These are phyloP conservation scores for Lasaia peninsularis DNA, from an alignment of 1,140 invertebrate genomes.

Conservation along the genomic window DNA sequence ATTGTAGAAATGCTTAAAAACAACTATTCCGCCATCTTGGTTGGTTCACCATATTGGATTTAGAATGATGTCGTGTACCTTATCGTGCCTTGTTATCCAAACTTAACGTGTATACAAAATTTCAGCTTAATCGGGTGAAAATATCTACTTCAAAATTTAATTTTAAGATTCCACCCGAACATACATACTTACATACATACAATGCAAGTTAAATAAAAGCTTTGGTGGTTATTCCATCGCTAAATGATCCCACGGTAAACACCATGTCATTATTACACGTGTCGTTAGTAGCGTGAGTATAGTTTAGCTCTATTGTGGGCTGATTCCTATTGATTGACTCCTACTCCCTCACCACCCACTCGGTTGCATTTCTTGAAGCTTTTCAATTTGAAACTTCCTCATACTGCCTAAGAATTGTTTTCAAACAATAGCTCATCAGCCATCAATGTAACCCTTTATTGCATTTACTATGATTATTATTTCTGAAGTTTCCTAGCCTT, in stretches of 20 bases:
- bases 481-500: background rate
- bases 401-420: background rate
- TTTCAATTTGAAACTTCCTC: slow-evolving; percentile 22
- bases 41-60: no score
- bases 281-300: slow-evolving; percentile 11
- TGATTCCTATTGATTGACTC: slow-evolving; percentile 48
- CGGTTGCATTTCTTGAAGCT: slow-evolving; percentile 40
- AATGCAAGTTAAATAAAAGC: no score
- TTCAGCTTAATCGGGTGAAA: no score
- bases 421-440: background rate
- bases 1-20: no score
- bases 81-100: no score
- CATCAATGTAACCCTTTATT: background rate
- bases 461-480: background rate
- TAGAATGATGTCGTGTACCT: no score
- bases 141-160: no score
- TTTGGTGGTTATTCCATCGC: background rate
- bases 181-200: no score
- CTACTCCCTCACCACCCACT: slow-evolving; percentile 23
- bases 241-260: slow-evolving; percentile 1
- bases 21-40: no score
- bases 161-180: no score
- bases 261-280: slow-evolving; percentile 6
- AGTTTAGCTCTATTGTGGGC: slow-evolving; percentile 29
- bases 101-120: no score